A percentile compares a stretch with the other conserved stretches of the same genome.
phyloP scores from a whole-genome alignment of 2,888 invertebrate species.

The Chaetogeoica ovagalla region DNA sequence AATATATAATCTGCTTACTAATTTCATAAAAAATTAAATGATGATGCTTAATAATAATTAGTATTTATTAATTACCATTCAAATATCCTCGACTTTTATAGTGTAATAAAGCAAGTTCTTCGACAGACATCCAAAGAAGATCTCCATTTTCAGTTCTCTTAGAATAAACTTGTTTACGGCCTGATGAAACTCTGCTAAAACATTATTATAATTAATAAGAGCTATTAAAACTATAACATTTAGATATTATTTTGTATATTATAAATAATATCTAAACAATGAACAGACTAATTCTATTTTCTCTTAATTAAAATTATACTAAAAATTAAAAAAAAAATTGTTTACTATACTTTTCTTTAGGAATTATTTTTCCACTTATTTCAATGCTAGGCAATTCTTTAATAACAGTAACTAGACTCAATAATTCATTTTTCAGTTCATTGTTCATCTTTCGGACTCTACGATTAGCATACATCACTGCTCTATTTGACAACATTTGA shows the following conservation, averaged over 20 bases:
- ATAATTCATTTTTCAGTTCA: slow-evolving; percentile 57
- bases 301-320: neutral
- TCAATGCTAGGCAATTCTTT: slow-evolving; percentile 58
- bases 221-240: neutral
- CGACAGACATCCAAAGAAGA: slow-evolving; percentile 63
- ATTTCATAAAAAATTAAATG: neutral
- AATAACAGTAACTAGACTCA: slow-evolving; percentile 57
- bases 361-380: slow-evolving; percentile 55
- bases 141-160: slow-evolving; percentile 57
- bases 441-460: slow-evolving; percentile 58
- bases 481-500: slow-evolving; percentile 60
- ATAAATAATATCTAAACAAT: neutral
- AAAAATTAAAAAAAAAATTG: neutral
- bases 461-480: slow-evolving; percentile 59
- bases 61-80: slow-evolving; percentile 58
- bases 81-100: slow-evolving; percentile 63
- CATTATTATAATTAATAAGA: neutral
- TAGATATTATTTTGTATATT: neutral
- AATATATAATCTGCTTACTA: too few relatives aligned
- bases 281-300: too few relatives aligned
- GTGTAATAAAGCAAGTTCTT: slow-evolving; percentile 64
- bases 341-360: slow-evolving; percentile 51
- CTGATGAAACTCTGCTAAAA: slow-evolving; percentile 56
- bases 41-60: neutral
- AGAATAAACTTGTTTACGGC: slow-evolving; percentile 59